phyloP scores from a whole-genome alignment of 92 coral and sea anemone genomes.

The Hydrozoanthus gracilis region DNA sequence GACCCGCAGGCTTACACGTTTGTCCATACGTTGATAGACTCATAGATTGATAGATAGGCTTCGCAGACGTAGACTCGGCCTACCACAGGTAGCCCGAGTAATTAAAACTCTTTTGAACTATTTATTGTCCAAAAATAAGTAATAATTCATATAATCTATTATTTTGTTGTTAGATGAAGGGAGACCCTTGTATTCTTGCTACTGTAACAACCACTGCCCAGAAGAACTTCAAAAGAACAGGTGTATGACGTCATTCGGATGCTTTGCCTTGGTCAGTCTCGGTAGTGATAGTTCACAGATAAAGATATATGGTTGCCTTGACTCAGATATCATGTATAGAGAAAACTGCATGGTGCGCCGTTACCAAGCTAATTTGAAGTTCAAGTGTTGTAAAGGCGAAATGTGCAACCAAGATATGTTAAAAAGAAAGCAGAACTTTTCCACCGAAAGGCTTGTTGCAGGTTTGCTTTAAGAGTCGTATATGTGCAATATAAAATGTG shows the following conservation, averaged over 20 bases:
- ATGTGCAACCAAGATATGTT: conserved; percentile 52
- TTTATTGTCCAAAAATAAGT: neutral
- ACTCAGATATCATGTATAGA: conserved; percentile 13
- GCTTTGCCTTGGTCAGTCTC: conserved; percentile 48
- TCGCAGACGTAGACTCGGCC: no score
- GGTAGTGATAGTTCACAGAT: conserved; percentile 46
- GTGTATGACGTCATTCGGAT: conserved; percentile 52
- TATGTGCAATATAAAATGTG: no score
- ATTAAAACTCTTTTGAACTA: neutral
- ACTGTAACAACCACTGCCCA: conserved; percentile 53
- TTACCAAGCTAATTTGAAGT: conserved; percentile 11
- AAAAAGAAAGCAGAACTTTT: neutral
- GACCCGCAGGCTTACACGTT: no score
- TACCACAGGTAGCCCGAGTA: neutral
- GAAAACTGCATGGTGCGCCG: conserved; percentile 22
- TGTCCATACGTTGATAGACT: no score
- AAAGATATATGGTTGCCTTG: conserved; percentile 57
- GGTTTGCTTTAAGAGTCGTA: neutral
- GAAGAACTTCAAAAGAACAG: conserved; percentile 29
- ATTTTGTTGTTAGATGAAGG: conserved; percentile 11
- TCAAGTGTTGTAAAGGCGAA: conserved; percentile 69
- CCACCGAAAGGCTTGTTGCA: conserved; percentile 26
- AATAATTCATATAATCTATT: neutral
- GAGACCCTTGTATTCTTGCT: conserved; percentile 43
- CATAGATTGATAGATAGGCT: no score